Base-by-base conservation (phyloP, 2,113 vertebrate genomes). In the Cynoglossus semilaevis region DNA sequence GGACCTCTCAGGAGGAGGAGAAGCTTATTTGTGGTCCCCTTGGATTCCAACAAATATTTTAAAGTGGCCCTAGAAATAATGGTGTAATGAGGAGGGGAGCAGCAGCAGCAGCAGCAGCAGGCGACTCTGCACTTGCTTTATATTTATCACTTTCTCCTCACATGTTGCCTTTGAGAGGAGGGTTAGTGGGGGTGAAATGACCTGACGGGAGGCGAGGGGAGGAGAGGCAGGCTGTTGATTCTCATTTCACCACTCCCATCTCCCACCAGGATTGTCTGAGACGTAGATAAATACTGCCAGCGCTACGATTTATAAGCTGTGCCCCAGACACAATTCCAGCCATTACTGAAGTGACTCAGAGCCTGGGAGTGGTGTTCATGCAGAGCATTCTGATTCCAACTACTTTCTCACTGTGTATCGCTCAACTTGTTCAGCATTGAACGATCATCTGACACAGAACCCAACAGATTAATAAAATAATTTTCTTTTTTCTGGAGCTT, bases 251-350 rank as follows among this genome's bases (percentile, higher is more conserved):
- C 44, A 36, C 60, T 53, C 72, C 65, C 78, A 70, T 87, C 79
- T 82, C 88, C 85, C 79, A 69, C 80, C 66, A 72, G 74, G 79
- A 79, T 83, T 80, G 85, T 80, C 82, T 85, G 85, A 78, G 82
- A 85, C 85, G 59, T 61, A 84, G 79, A 88, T 87, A 88, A 88
- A 86, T 86, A 86, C 85, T 80, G 85, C 85, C 85, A 74, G 77
- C 74, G 18, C 67, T 74, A 79, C 75, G 45, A 83, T 87, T 87
- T 85, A 81, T 81, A 81, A 85, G 85, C 84, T 74, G 67, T 69
- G 80, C 80, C 45, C 79, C 76, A 69, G 81, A 72, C 76, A 81
- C 80, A 79, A 81, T 88, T 87, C 76, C 75, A 63, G 72, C 82
- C 77, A 71, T 87, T 86, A 88, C 85, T 82, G 61, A 66, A 70